Evolutionary conservation across 2,113 vertebrate species (phyloP).

Genomic region (Ellobius talpinus): DNA sequence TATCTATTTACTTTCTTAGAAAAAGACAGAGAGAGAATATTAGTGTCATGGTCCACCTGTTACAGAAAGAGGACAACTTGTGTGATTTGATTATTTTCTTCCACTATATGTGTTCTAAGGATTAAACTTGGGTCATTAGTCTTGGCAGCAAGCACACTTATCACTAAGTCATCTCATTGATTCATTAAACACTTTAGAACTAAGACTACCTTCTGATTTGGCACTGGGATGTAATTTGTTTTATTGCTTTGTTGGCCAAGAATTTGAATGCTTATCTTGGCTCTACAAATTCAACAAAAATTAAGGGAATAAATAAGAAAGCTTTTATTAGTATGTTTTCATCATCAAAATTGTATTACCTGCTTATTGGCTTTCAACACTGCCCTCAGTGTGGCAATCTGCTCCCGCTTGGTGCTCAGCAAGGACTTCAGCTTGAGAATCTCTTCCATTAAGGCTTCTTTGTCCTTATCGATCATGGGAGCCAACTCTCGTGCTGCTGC

Average conservation of each 20-base stretch:
- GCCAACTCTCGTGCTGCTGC: conserved; percentile 95
- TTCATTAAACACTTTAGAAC: neutral
- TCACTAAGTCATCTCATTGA: neutral
- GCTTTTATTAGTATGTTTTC: rapidly evolving
- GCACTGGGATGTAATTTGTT: neutral
- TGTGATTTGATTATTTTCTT: neutral
- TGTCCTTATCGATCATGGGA: conserved; percentile 96
- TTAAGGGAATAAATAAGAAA: neutral
- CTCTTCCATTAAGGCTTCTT: conserved; percentile 98
- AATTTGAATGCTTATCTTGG: neutral
- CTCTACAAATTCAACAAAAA: neutral
- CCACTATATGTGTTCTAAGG: too few species aligned
- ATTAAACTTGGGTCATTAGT: neutral
- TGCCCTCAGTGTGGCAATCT: conserved; percentile 96
- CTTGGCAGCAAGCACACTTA: neutral
- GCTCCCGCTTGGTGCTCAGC: conserved; percentile 98
- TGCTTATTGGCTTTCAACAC: conserved; percentile 99
- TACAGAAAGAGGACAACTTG: too few species aligned
- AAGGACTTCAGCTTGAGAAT: conserved; percentile 98
- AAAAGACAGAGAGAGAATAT: neutral
- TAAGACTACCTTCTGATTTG: neutral
- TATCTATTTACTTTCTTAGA: neutral
- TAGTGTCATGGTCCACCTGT: neutral
- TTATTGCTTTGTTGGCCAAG: neutral
- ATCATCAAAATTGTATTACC: conserved; percentile 85